These are phyloP conservation scores for Bedellia somnulentella DNA, from an alignment of 2,888 invertebrate genomes.

Conservation along the genomic window DNA sequence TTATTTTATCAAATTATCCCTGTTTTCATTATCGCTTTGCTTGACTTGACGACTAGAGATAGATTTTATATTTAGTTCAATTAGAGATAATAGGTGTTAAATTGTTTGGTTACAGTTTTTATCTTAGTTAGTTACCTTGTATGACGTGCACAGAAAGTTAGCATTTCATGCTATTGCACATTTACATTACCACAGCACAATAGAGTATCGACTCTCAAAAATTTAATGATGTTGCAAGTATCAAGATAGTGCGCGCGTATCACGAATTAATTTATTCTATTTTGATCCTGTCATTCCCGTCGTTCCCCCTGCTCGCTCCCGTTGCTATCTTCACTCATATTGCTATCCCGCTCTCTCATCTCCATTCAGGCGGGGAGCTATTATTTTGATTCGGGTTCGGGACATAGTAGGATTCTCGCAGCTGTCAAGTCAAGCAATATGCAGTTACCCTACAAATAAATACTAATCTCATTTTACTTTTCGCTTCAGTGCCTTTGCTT, in stretches of 20 bases:
- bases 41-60: conserved; percentile 23
- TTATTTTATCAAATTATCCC: conserved; percentile 11
- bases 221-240: too few relatives aligned
- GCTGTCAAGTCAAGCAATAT: conserved; percentile 56
- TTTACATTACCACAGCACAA: conserved; percentile 3
- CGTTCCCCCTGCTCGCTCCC: conserved; percentile 26
- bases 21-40: conserved; percentile 18
- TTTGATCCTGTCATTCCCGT: conserved; percentile 30
- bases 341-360: conserved; percentile 20
- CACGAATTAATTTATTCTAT: conserved; percentile 40
- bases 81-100: too few relatives aligned
- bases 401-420: conserved; percentile 39
- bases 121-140: conserved; percentile 1
- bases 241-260: conserved; percentile 32
- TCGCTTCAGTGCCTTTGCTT: conserved; percentile 56
- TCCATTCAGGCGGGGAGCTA: conserved; percentile 40
- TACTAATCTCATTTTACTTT: conserved; percentile 20
- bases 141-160: conserved; percentile 4
- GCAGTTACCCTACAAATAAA: conserved; percentile 13
- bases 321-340: conserved; percentile 32
- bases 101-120: background rate
- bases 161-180: conserved; percentile 5
- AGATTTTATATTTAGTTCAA: background rate
- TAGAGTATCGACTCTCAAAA: too few relatives aligned
- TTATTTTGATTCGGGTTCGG: conserved; percentile 38